These are phyloP conservation scores for Beris chalybata DNA, from an alignment of 2,888 invertebrate species.

Conservation along the genomic window DNA sequence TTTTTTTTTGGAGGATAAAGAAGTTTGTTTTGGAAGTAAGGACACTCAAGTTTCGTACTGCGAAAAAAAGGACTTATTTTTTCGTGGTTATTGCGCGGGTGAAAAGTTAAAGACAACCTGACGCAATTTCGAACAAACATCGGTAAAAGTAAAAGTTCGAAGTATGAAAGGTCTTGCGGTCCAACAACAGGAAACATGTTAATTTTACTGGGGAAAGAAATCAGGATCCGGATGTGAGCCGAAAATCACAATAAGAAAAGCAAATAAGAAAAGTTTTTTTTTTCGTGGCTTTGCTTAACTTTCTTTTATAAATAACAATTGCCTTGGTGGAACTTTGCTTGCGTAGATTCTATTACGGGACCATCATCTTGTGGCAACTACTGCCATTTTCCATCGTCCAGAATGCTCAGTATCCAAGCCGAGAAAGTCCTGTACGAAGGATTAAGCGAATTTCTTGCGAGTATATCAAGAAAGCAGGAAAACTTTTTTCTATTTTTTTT, in stretches of 20 bases:
- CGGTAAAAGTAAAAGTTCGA: constrained; percentile 18
- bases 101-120: background rate
- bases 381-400: background rate
- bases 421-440: constrained; percentile 8
- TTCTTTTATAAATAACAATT: constrained; percentile 32
- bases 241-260: constrained; percentile 9
- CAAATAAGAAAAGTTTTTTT: constrained; percentile 16
- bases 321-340: constrained; percentile 19
- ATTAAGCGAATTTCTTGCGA: constrained; percentile 18
- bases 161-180: constrained; percentile 16
- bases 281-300: constrained; percentile 10
- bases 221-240: constrained; percentile 17
- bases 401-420: background rate
- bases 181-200: constrained; percentile 22
- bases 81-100: background rate
- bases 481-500: constrained; percentile 27
- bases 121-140: constrained; percentile 10
- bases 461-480: constrained; percentile 9
- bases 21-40: no score
- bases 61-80: background rate
- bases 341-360: constrained; percentile 27
- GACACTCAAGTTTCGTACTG: no score
- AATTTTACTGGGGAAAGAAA: constrained; percentile 18
- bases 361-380: constrained; percentile 29
- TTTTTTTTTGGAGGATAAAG: background rate